Base-by-base conservation (phyloP, 1,140 invertebrate genomes). In the Protaetia brevitarsis region DNA sequence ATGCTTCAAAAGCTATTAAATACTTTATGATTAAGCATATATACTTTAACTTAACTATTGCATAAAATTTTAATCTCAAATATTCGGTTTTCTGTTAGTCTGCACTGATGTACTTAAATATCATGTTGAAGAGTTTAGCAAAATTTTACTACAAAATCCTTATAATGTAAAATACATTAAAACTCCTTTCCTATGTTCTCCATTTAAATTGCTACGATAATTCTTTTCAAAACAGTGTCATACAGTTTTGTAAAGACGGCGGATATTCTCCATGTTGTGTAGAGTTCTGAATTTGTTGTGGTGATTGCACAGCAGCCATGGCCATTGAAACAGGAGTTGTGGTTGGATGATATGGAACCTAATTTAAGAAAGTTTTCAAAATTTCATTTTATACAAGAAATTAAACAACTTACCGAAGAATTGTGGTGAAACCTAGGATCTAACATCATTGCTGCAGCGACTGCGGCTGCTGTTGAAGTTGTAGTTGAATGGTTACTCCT, bases 381-480 rank as follows among this genome's bases (percentile, higher is more conserved):
- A n/a, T 23, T 5, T 59, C 11, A 41, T 26, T 41, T 5, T 26
- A 60, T 19, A 23, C 19, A 51, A 13, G n/a, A 2, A 30, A 34
- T 37, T 23, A 64, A 66, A 16, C 28, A 34, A 29, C 72, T 74
- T 69, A 76, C 76, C 21, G 74, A 66, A 65, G 74, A 71, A 62
- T 77, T 78, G 65, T 79, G 77, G 71, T 79, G 77, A 67, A 79
- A 79, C 41, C 78, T 57, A 19, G 78, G 78, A 75, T 79, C 78
- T 10, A 79, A 65, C 78, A 79, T 79, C 78, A 79, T 79, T 5
- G 78, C 78, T 2, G 78, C 77, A 26, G 77, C 77, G 6, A 78
- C 78, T 57, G 77, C 77, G 8, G 78, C 76, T 7, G 78, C 77
- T 13, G 77, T 78, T 3, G 77, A 77, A 8, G 77, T 77, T 10